Evolutionary conservation across 2,888 invertebrate genomes (phyloP).

Genomic region (Polydrusus tereticollis): DNA sequence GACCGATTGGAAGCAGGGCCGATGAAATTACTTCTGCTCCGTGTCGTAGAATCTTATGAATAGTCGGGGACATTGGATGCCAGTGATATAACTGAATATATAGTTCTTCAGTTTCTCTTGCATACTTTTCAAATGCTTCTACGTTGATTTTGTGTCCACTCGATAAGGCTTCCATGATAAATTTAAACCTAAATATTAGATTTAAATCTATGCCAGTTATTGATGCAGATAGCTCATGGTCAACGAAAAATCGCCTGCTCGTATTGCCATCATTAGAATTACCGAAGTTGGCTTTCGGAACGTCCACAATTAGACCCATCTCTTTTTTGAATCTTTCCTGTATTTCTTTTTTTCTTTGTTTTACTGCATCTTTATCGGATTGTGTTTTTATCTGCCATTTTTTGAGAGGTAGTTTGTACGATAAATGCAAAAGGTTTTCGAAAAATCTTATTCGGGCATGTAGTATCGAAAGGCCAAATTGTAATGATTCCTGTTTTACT

Average conservation of each 20-base stretch:
- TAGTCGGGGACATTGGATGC: not conserved
- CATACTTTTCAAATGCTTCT: not conserved
- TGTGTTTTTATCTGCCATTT: not conserved
- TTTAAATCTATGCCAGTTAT: not conserved
- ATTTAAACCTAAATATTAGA: not conserved
- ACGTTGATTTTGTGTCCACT: not conserved
- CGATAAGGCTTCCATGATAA: not conserved
- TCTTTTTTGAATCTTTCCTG: not conserved
- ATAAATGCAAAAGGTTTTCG: not conserved
- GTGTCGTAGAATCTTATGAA: not conserved
- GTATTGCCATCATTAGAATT: not conserved
- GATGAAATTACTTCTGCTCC: not conserved
- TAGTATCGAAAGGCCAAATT: conserved; percentile 10
- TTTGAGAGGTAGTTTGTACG: not conserved
- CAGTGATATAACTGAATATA: too few relatives aligned
- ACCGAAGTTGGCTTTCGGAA: not conserved
- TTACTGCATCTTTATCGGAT: not conserved
- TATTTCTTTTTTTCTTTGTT: conserved; percentile 5
- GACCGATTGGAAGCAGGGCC: not conserved
- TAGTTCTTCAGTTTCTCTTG: not conserved
- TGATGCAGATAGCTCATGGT: not conserved
- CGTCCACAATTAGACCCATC: not conserved
- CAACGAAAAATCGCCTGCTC: not conserved
- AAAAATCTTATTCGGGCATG: conserved; percentile 20
- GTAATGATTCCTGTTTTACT: too few relatives aligned